phyloP scores from a whole-genome alignment of 2,797 vertebrate genomes.

The Garrulus glandarius region DNA sequence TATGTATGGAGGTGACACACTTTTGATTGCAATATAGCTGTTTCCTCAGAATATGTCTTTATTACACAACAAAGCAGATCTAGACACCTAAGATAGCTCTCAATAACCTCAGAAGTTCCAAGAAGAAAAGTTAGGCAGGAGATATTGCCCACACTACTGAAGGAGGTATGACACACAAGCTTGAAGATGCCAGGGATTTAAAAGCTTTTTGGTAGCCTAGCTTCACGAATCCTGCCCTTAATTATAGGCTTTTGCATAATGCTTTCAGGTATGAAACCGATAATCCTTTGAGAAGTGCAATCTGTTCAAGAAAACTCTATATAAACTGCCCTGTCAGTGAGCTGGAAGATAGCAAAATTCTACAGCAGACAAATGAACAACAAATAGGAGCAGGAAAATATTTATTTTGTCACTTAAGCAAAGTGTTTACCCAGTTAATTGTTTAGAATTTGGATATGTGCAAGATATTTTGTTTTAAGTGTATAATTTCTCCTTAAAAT shows the following conservation, averaged over 20 bases:
- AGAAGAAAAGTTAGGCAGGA: neutral
- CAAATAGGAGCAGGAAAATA: neutral
- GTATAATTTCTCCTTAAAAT: neutral
- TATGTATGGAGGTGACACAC: neutral
- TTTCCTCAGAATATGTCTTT: neutral
- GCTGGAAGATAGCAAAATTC: neutral
- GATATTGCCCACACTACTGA: neutral
- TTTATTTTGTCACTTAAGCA: neutral
- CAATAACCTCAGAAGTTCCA: neutral
- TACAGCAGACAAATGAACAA: neutral
- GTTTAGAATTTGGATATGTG: neutral
- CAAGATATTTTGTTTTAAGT: neutral
- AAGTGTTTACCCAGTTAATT: neutral
- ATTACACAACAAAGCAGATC: neutral
- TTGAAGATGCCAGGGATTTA: neutral
- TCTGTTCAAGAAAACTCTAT: neutral
- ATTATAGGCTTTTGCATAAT: slow-evolving; percentile 28
- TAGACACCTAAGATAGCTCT: neutral
- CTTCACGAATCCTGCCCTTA: neutral
- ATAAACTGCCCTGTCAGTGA: neutral
- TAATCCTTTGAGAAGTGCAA: slow-evolving; percentile 15
- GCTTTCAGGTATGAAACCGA: neutral
- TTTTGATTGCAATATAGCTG: neutral
- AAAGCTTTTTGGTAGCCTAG: neutral
- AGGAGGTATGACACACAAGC: neutral